Evolutionary conservation across 1,140 invertebrate genomes (phyloP).

Genomic region (Magallana ariakensis): DNA sequence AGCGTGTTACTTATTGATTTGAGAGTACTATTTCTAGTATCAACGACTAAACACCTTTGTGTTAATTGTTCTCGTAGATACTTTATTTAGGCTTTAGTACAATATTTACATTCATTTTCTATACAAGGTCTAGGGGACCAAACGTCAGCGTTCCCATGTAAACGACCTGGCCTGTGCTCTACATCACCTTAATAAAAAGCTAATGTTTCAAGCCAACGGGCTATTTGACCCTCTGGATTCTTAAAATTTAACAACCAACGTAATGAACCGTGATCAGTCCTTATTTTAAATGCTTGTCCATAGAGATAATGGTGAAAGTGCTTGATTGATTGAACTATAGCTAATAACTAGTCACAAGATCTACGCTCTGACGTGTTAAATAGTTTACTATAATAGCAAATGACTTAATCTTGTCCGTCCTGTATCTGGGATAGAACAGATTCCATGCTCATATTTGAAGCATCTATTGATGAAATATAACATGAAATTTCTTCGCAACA

Average conservation of each 20-base stretch:
- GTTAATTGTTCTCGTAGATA: neutral
- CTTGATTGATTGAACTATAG: conserved; percentile 24
- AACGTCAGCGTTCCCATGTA: conserved; percentile 36
- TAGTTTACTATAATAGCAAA: conserved; percentile 32
- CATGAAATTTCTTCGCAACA: too few species aligned
- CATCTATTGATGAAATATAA: conserved; percentile 24
- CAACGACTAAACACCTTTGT: too few species aligned
- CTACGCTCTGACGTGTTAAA: conserved; percentile 4
- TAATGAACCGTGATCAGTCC: conserved; percentile 30
- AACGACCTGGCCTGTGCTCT: too few species aligned
- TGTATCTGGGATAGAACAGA: conserved; percentile 33
- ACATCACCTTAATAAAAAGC: too few species aligned
- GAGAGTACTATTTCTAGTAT: neutral
- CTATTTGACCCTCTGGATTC: too few species aligned
- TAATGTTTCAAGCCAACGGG: too few species aligned
- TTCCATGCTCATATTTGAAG: neutral
- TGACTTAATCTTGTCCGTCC: conserved; percentile 37
- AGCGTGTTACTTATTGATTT: neutral
- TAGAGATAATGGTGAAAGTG: conserved; percentile 39
- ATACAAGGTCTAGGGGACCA: conserved; percentile 47
- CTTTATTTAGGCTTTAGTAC: conserved; percentile 7
- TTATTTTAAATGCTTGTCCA: conserved; percentile 13
- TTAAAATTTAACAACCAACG: conserved; percentile 29
- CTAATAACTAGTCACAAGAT: neutral
- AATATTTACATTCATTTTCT: conserved; percentile 18